Conservation (phyloP, 2,797 vertebrate genomes). For the Melanogrammus aeglefinus region DNA sequence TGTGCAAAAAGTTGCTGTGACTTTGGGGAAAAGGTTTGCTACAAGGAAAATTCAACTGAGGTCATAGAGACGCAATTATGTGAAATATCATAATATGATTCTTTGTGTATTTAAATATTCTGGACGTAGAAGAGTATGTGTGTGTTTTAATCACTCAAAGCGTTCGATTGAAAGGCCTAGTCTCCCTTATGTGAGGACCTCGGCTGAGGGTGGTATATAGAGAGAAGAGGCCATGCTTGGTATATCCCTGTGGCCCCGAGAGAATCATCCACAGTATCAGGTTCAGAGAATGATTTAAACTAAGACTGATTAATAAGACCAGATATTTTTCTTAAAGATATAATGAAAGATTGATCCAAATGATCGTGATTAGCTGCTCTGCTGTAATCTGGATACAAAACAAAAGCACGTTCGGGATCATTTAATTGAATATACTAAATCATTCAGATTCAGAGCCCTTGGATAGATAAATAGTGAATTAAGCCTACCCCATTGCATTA, state of each 20-base stretch:
- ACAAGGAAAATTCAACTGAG: background rate
- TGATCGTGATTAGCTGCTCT: background rate
- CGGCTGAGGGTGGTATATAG: background rate
- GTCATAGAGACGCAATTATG: background rate
- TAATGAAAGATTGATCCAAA: background rate
- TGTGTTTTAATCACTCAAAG: background rate
- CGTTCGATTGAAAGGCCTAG: background rate
- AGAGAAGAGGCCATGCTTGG: background rate
- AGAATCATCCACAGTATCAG: background rate
- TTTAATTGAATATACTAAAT: background rate
- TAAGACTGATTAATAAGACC: background rate
- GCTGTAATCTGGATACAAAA: background rate
- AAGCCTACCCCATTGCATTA: background rate
- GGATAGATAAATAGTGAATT: slow-evolving; percentile 18
- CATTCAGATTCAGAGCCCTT: slow-evolving; percentile 6
- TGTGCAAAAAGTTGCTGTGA: background rate
- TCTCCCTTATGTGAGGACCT: background rate
- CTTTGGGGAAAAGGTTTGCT: background rate
- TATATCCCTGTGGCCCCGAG: background rate
- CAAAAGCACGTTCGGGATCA: background rate
- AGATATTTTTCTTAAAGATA: background rate
- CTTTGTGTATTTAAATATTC: background rate
- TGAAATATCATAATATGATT: background rate
- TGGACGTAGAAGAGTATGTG: background rate
- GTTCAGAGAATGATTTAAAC: background rate